Conservation (phyloP, 2,113 vertebrate genomes). For the Glaucidium brasilianum region DNA sequence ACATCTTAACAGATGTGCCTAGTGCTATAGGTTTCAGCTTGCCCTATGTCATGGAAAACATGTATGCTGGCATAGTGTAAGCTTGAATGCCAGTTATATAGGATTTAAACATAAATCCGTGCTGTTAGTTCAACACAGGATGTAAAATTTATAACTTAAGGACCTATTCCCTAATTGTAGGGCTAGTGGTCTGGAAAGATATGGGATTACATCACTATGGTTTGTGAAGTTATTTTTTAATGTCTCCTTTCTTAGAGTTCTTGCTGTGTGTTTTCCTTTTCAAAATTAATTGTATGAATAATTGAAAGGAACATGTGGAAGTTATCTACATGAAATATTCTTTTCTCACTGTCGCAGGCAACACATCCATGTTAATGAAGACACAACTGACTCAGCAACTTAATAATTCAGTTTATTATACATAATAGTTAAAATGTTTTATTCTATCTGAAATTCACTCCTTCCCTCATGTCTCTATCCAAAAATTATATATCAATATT, state of each 20-base stretch:
- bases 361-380: too few relatives aligned
- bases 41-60: background rate
- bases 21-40: fast-evolving
- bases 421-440: background rate
- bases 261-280: background rate
- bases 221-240: background rate
- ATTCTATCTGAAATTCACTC: background rate
- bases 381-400: background rate
- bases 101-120: background rate
- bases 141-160: background rate
- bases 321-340: background rate
- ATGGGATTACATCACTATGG: background rate
- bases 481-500: background rate
- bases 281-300: background rate
- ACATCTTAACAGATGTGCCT: background rate
- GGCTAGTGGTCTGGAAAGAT: background rate
- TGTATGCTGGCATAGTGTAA: background rate
- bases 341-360: background rate
- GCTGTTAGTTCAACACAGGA: background rate
- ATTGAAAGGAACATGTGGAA: background rate
- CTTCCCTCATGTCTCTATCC: fast-evolving
- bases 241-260: background rate
- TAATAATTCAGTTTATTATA: background rate
- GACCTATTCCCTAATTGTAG: background rate
- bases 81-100: background rate